These are phyloP conservation scores for Xiphophorus couchianus DNA, from an alignment of 2,113 vertebrate species.

Conservation along the genomic window DNA sequence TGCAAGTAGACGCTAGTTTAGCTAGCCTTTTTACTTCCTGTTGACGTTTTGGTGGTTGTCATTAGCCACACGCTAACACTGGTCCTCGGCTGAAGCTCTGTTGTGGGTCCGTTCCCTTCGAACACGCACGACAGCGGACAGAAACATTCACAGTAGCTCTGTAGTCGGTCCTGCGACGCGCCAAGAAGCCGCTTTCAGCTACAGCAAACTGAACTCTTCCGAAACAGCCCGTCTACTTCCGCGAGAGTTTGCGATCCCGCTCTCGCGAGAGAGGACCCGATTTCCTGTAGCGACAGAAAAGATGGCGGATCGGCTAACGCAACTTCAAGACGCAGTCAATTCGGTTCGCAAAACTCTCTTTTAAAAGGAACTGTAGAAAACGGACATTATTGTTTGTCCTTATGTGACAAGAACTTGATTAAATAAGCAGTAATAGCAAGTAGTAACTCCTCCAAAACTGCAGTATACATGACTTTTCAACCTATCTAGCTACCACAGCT, in stretches of 20 bases:
- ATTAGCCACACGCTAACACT: constrained; percentile 51
- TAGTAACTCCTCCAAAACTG: neutral
- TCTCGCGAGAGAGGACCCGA: constrained; percentile 37
- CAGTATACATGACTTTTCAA: neutral
- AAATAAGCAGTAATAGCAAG: neutral
- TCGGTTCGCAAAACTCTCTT: constrained; percentile 80
- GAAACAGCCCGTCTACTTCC: neutral
- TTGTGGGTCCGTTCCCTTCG: neutral
- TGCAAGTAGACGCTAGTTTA: constrained; percentile 55
- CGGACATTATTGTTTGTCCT: neutral
- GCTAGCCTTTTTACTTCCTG: constrained; percentile 62
- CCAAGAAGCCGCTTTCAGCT: neutral
- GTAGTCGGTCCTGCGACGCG: too few species aligned
- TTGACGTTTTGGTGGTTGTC: constrained; percentile 64
- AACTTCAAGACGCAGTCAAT: constrained; percentile 94
- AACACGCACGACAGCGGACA: neutral
- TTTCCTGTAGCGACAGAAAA: constrained; percentile 22
- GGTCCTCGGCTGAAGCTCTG: neutral
- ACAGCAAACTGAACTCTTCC: neutral
- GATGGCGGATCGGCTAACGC: constrained; percentile 94
- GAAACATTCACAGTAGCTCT: neutral
- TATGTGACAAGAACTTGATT: neutral
- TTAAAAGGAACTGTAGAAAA: neutral
- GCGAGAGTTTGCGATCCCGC: constrained; percentile 5
- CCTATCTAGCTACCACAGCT: neutral